Conservation (phyloP, 2,113 vertebrate species). For the Phaetusa simplex region DNA sequence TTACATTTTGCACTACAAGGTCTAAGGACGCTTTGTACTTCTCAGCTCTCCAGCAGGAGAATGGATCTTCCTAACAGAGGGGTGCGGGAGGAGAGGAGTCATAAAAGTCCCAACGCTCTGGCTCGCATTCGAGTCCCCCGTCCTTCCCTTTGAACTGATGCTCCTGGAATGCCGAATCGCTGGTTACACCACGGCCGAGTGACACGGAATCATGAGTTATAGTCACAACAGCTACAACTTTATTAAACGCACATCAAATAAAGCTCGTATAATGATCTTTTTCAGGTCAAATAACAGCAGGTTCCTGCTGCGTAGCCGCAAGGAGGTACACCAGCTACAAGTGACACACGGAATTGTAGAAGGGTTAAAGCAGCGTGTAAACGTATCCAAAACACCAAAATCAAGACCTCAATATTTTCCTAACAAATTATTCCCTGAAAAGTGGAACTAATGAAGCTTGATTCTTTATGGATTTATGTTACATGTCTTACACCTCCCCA, state of each 20-base stretch:
- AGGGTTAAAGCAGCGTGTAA: not conserved
- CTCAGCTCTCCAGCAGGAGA: slow-evolving; percentile 16
- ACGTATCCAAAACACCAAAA: not conserved
- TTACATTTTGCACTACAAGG: slow-evolving; percentile 68
- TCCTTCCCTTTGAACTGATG: slow-evolving; percentile 53
- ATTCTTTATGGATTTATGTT: not conserved
- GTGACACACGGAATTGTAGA: not conserved
- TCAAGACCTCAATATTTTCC: not conserved
- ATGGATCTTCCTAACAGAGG: slow-evolving; percentile 13
- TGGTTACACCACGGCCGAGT: slow-evolving; percentile 37
- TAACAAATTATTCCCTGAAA: not conserved
- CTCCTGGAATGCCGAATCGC: slow-evolving; percentile 53
- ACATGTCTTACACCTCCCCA: not conserved
- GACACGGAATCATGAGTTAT: slow-evolving; percentile 50
- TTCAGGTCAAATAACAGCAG: slow-evolving; percentile 53
- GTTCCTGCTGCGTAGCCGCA: slow-evolving; percentile 20
- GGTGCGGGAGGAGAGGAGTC: slow-evolving; percentile 23
- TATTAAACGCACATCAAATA: slow-evolving; percentile 64
- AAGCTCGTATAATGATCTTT: slow-evolving; percentile 35
- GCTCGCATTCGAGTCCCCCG: not conserved
- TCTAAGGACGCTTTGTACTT: slow-evolving; percentile 54
- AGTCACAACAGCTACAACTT: slow-evolving; percentile 31
- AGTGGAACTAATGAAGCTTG: not conserved
- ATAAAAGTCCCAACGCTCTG: slow-evolving; percentile 58
- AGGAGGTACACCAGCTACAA: not conserved